phyloP scores from a whole-genome alignment of 2,797 vertebrate species.

The Rhinophrynus dorsalis region DNA sequence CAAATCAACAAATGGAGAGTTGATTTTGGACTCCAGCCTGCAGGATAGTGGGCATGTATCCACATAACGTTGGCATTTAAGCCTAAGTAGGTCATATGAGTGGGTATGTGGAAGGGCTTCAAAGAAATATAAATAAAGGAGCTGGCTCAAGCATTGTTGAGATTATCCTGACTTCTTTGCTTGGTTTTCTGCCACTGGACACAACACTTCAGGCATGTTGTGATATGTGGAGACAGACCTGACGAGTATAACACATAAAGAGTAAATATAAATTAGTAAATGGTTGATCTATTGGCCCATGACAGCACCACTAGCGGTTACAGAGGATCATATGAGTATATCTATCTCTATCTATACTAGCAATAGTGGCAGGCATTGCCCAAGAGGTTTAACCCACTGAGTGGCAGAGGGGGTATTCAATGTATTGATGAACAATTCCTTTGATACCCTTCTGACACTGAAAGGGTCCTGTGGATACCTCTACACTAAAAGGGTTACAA shows the following conservation, averaged over 20 bases:
- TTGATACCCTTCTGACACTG: too few relatives aligned
- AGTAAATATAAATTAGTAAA: not conserved
- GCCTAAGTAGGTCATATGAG: conserved; percentile 19
- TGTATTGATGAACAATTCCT: too few relatives aligned
- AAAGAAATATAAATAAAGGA: conserved; percentile 37
- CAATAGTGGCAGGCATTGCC: too few relatives aligned
- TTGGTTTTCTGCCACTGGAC: conserved; percentile 28
- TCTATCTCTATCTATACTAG: too few relatives aligned
- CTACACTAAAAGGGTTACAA: too few relatives aligned
- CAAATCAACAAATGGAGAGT: conserved; percentile 38
- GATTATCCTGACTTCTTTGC: conserved; percentile 15
- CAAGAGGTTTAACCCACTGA: too few relatives aligned
- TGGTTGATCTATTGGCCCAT: too few relatives aligned
- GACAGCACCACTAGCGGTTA: too few relatives aligned
- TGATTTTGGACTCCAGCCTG: conserved; percentile 26
- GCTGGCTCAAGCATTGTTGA: conserved; percentile 25
- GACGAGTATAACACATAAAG: not conserved
- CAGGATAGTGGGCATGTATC: conserved; percentile 23
- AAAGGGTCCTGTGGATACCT: too few relatives aligned
- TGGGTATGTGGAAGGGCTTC: conserved; percentile 39
- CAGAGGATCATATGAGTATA: too few relatives aligned
- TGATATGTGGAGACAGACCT: not conserved
- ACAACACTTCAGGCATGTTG: not conserved
- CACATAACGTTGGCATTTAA: conserved; percentile 29
- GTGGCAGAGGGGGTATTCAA: too few relatives aligned